Base-by-base conservation (phyloP, 2,888 invertebrate genomes). In the Microplitis manilae region DNA sequence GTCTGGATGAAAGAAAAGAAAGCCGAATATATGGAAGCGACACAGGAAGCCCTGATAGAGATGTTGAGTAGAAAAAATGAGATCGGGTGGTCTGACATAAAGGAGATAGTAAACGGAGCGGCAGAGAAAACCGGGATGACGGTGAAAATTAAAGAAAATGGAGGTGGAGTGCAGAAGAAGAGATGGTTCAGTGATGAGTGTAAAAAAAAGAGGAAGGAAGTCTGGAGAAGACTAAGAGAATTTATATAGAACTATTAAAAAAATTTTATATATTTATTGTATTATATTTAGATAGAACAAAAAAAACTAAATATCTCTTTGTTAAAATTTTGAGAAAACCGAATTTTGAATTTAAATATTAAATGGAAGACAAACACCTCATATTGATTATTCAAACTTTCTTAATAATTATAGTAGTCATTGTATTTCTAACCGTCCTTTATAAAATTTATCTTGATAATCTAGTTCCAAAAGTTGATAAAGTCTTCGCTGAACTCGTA, bases 121-220 rank as follows among this genome's bases (percentile, higher is more conserved):
- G 76, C 77, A 67, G 67, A 4, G n/a, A 20, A 41, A n/a, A 41
- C 7, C 7, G 50, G 2, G 15, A n/a, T 38, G n/a, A 5, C 4
- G 59, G 38, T 30, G n/a, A 17, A 62, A 38, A 30, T 8, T 5
- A 7, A 7, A 0, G 60, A 4, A 13, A 5, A 13, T 1, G 50
- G 62, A 9, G 64, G 0, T 20, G n/a, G 5, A 17, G 50, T 4
- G 2, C 9, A 17, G 15, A 41, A 6, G 17, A 69, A 69, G 17
- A 15, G 41, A 17, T 69, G 76, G 74, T 68, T 70, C 8, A 65
- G 68, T 9, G 62, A 68, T 7, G 70, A 68, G 5, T 77, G 68
- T n/a, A 76, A 39, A 15, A 38, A 15, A 9, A 67, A 59, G 50
- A 76, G 39, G 41, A 62, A 40, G 9, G n/a, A 8, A n/a, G 59